Evolutionary conservation across 1,140 invertebrate species (phyloP).

Genomic region (Dendrolimus kikuchii): DNA sequence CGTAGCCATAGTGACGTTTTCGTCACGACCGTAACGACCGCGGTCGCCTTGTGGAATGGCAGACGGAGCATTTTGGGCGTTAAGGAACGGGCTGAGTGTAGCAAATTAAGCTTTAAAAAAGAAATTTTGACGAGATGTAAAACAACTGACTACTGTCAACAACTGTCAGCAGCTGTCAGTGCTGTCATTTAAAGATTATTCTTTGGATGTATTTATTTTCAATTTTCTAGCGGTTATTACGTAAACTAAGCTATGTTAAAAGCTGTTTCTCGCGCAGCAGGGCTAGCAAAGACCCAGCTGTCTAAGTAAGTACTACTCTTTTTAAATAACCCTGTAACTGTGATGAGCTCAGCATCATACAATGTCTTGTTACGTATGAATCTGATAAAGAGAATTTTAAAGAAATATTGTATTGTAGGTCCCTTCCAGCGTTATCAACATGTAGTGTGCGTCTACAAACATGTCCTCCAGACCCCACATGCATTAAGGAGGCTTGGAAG

Average conservation of each 20-base stretch:
- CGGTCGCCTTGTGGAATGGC: too few species aligned
- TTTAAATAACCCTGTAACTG: too few species aligned
- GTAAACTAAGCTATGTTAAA: conserved; percentile 39
- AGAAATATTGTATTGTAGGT: conserved; percentile 27
- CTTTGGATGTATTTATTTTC: neutral
- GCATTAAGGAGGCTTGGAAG: conserved; percentile 58
- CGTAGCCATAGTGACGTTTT: too few species aligned
- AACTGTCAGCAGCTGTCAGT: neutral
- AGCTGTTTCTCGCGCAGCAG: conserved; percentile 26
- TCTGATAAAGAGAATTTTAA: too few species aligned
- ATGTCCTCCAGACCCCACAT: conserved; percentile 24
- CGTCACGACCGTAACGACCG: too few species aligned
- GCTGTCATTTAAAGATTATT: neutral
- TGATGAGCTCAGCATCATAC: too few species aligned
- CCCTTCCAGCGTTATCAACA: conserved; percentile 43
- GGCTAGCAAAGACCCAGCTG: conserved; percentile 32
- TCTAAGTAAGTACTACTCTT: conserved; percentile 30
- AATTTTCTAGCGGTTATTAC: conserved; percentile 14
- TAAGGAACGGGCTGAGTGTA: too few species aligned
- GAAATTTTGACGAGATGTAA: too few species aligned
- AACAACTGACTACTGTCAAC: too few species aligned
- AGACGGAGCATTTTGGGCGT: too few species aligned
- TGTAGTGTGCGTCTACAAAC: conserved; percentile 16
- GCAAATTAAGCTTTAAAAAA: too few species aligned
- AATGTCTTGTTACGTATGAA: too few species aligned